Evolutionary conservation across 2,113 vertebrate genomes (phyloP).

Genomic region (Nesospiza acunhae): DNA sequence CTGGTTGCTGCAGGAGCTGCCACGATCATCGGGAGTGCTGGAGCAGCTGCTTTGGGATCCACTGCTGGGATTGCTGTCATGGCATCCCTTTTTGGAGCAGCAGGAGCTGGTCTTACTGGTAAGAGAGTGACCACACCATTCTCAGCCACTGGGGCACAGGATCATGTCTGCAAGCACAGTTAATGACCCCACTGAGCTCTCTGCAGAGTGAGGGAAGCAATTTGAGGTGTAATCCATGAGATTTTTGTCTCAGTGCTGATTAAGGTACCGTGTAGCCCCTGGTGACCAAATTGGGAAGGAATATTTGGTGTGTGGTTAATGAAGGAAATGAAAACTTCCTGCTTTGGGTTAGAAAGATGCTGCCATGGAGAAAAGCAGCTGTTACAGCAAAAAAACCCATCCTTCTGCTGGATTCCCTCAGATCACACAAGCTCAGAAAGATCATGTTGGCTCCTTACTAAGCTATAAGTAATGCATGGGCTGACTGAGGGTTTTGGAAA

Average conservation of each 20-base stretch:
- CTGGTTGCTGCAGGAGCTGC: constrained; percentile 89
- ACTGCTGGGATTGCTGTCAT: constrained; percentile 92
- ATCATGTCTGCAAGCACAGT: not conserved
- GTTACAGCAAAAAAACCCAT: not conserved
- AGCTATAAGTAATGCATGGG: not conserved
- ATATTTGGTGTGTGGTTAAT: not conserved
- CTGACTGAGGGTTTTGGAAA: not conserved
- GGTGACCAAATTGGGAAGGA: not conserved
- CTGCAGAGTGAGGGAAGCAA: not conserved
- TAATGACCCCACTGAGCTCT: not conserved
- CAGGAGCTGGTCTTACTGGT: constrained; percentile 95
- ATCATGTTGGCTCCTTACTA: not conserved
- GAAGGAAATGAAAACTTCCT: not conserved
- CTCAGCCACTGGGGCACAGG: not conserved
- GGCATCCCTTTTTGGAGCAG: constrained; percentile 93
- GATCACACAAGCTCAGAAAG: not conserved
- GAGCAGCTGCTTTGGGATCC: constrained; percentile 90
- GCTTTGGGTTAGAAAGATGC: not conserved
- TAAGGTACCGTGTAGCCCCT: not conserved
- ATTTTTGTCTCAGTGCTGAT: not conserved
- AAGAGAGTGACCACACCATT: not conserved
- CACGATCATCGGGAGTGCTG: constrained; percentile 86
- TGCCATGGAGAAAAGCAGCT: not conserved
- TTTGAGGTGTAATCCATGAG: not conserved
- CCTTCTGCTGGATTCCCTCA: not conserved